These are phyloP conservation scores for Callocephalon fimbriatum DNA, from an alignment of 2,113 vertebrate species.

Conservation along the genomic window DNA sequence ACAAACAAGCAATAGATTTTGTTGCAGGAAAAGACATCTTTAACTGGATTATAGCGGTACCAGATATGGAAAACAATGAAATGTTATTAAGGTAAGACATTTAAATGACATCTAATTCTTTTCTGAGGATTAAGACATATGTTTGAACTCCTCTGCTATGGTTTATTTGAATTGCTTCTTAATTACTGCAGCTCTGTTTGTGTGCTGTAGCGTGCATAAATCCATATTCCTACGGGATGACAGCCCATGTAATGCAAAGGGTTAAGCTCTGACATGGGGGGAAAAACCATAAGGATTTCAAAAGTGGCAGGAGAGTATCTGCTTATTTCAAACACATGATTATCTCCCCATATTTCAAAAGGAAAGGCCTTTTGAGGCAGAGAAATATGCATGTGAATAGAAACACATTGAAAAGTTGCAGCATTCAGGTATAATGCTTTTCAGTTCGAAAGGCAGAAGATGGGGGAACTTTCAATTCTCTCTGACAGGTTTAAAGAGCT, in stretches of 20 bases:
- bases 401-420: slow-evolving; percentile 14
- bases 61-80: background rate
- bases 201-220: background rate
- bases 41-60: background rate
- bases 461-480: background rate
- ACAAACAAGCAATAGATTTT: background rate
- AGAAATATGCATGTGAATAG: slow-evolving; percentile 73
- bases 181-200: background rate
- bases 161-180: background rate
- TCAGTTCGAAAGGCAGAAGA: background rate
- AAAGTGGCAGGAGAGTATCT: slow-evolving; percentile 65
- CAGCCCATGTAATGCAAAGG: slow-evolving; percentile 1
- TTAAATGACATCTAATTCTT: background rate
- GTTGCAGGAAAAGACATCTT: background rate
- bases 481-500: background rate
- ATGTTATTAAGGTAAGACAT: background rate
- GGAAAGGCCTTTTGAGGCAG: slow-evolving; percentile 64
- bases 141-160: slow-evolving; percentile 26
- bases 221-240: background rate
- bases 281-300: slow-evolving; percentile 29
- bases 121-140: background rate
- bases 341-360: slow-evolving; percentile 70
- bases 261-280: slow-evolving; percentile 59
- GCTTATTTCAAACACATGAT: slow-evolving; percentile 73
- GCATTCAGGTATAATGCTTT: slow-evolving; percentile 70